phyloP scores from a whole-genome alignment of 2,888 invertebrate genomes.

The Phortica okadai region DNA sequence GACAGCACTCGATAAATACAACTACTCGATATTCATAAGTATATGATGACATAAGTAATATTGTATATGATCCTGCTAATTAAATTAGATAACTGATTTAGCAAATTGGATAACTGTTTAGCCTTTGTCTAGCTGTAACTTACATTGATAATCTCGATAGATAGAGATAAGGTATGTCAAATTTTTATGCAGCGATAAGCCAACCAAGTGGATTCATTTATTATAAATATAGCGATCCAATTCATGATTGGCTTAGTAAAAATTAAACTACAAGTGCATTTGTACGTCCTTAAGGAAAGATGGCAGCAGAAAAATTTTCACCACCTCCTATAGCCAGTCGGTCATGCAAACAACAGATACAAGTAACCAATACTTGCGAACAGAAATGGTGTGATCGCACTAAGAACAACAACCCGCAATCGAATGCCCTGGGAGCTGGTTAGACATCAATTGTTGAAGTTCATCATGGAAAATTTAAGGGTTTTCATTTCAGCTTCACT shows the following conservation, averaged over 20 bases:
- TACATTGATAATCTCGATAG: background rate
- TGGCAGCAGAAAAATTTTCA: background rate
- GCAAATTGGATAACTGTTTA: background rate
- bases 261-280: too few relatives aligned
- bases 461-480: too few relatives aligned
- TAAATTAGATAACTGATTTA: background rate
- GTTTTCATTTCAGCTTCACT: slow-evolving; percentile 51
- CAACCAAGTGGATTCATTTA: too few relatives aligned
- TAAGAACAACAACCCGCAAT: slow-evolving; percentile 55
- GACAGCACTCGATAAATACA: too few relatives aligned
- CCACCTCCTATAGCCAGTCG: background rate
- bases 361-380: background rate
- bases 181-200: too few relatives aligned
- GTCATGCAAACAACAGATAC: background rate
- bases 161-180: background rate
- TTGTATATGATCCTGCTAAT: background rate
- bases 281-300: background rate
- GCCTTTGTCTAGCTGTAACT: background rate
- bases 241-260: too few relatives aligned
- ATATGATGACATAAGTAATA: background rate
- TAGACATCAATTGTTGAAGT: slow-evolving; percentile 29
- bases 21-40: too few relatives aligned
- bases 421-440: slow-evolving; percentile 53
- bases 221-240: too few relatives aligned
- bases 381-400: slow-evolving; percentile 45